Base-by-base conservation (phyloP, 2,888 invertebrate genomes). In the Drosophila yooni region DNA sequence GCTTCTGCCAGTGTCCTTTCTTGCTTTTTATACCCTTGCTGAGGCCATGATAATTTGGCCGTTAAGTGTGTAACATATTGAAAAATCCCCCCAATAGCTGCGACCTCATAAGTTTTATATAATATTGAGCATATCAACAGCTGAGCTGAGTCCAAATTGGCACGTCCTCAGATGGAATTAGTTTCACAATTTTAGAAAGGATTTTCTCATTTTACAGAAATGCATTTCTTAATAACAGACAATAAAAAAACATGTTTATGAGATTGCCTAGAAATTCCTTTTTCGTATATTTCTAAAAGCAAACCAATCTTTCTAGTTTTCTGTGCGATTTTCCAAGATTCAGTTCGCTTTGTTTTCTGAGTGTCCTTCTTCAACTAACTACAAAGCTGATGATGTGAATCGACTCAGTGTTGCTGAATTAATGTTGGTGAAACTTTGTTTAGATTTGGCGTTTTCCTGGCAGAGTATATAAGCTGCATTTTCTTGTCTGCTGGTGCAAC, bases 1-100 rank as follows among this genome's bases (percentile, higher is more conserved):
- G 76, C 79, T 58, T 70, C 50, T 50, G 75, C 40, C 61, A 62
- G 52, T 33, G 54, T 56, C 25, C 34, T 36, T 60, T 36, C n/a
- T 33, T 62, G 61, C 34, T 48, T 29, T 18, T 18, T 25, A 27
- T 57, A 68, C 67, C 38, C 67, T 56, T 46, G 15, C 46, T 46
- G 46, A 25, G 46, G 8, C 8, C 15, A 46, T 46, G 21, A 46
- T 15, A 21, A 46, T 46, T 21, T 46, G 15, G 8, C 3, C 46
- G 21, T 46, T 46, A 15, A 8, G 8, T 13, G 21, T 46, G 46
- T 15, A 15, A 46, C 21, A 21, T 46, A 46, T 46, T 46, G 46
- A 46, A 46, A 21, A 46, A 46, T 46, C 11, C 11, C 2, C 21
- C 21, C 33, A 33, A 33, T 33, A 15, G 21, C 21, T 25, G 46